These are phyloP conservation scores for Mya arenaria DNA, from an alignment of 1,140 invertebrate genomes.

Conservation along the genomic window DNA sequence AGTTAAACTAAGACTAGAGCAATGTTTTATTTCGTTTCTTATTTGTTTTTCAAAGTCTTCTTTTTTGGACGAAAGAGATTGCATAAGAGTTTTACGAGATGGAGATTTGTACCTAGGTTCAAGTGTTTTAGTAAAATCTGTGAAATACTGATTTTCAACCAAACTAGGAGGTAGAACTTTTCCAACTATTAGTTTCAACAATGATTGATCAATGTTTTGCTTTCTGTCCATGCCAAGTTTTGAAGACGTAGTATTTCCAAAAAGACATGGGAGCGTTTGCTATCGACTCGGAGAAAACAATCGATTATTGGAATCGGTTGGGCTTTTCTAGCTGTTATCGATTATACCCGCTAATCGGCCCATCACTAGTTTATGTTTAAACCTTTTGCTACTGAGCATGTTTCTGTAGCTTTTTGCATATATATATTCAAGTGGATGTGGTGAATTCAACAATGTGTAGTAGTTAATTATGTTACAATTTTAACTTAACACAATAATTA, in stretches of 20 bases:
- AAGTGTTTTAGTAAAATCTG: background rate
- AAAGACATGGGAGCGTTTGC: background rate
- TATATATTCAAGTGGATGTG: too few relatives aligned
- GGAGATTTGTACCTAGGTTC: slow-evolving; percentile 10
- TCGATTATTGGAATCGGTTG: background rate
- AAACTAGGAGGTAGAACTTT: slow-evolving; percentile 28
- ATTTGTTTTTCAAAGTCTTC: background rate
- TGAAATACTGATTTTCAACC: slow-evolving; percentile 10
- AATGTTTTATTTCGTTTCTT: background rate
- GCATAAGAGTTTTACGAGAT: background rate
- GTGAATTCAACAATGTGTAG: too few relatives aligned
- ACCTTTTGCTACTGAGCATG: too few relatives aligned
- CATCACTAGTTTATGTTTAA: slow-evolving; percentile 28
- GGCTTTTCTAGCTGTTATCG: background rate
- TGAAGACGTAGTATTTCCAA: background rate
- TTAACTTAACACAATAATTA: too few relatives aligned
- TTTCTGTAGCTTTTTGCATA: too few relatives aligned
- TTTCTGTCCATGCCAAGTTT: background rate
- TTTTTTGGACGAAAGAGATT: background rate
- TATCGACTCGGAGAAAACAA: background rate
- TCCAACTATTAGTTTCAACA: slow-evolving; percentile 28
- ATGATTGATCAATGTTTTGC: background rate
- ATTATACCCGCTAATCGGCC: slow-evolving; percentile 11
- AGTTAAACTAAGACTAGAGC: background rate
- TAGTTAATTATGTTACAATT: too few relatives aligned